Base-by-base conservation (phyloP, 2,113 vertebrate genomes). In the Centropus unirufus region DNA sequence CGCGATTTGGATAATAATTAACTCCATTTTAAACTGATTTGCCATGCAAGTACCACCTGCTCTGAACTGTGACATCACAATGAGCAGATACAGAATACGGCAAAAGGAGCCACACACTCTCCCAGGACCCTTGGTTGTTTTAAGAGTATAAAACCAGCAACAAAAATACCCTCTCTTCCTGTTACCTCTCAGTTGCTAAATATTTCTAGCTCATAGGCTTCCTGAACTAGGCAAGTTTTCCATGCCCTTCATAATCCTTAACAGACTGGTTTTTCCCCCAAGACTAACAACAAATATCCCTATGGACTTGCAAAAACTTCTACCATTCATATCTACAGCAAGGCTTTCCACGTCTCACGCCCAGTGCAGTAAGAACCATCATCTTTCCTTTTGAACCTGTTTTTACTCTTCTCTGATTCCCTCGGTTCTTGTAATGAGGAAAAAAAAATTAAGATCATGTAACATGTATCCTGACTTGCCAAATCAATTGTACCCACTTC, bases 391-490 rank as follows among this genome's bases (percentile, higher is more conserved):
- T 67, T 70, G 34, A 69, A 74, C 5, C 16, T 20, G 29, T 7
- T 63, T 72, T 77, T 24, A 52, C 32, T 34, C 64, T 73, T 57
- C 36, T 47, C 23, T 46, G 51, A 54, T 46, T 14, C 19, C 34
- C 21, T 59, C 27, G 49, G 27, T 40, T 59, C 30, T 84, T 69
- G 55, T 19, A 85, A 89, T 3, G 4, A 63, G n/a, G n/a, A 44
- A 8, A 40, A 34, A 70, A 58, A 24, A 26, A 18, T 5, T 1
- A 40, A 22, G 12, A 58, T 42, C 29, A 30, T 12, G 20, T 9
- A 67, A 72, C 0, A 0, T 8, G 4, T 24, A 52, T 34, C 39
- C 30, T 82, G n/a, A 62, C 11, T 44, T 30, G 19, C 36, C 17
- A 3, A 11, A 24, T 29, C 10, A 34, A 46, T 46, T 54, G 59